Base-by-base conservation (phyloP, 2,797 vertebrate genomes). In the Sebastes melanostomus region DNA sequence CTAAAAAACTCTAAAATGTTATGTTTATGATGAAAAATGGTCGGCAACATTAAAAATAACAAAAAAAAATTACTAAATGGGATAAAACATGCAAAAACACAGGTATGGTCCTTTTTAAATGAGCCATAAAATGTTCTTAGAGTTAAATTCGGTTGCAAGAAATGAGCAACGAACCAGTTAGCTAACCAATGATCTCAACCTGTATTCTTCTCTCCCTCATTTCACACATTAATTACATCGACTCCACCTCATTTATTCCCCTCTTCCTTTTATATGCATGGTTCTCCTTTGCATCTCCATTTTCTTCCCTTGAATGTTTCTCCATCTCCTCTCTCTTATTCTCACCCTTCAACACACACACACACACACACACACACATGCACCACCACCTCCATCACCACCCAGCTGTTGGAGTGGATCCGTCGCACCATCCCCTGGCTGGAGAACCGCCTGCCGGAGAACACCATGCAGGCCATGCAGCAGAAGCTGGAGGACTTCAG, bases 391-490 rank as follows among this genome's bases (percentile, higher is more conserved):
- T 16, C 5, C 24, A 59, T 27, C 54, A 20, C 46, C 68, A 72
- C 60, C 13, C 84, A 99, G 98, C 94, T 99, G 89, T 78, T 99
- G 94, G 98, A 99, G 92, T 99, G 98, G 98, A 99, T 99, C 93
- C 97, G 97, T 4, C 96, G 97, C 79, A 99, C 98, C 84, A 97
- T 99, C 90, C 98, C 98, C 0, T 99, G 98, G 98, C 93, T 99
- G 94, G 98, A 99, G 94, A 98, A 99, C 94, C 96, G 97, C 0
- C 60, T 93, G 46, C 98, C 98, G 0, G 98, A 99, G 95, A 99
- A 98, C 95, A 99, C 98, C 93, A 99, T 99, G 98, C 96, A 97
- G 27, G 98, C 97, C 93, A 99, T 99, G 98, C 98, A 99, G 96
- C 98, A 98, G 95, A 99, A 99, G 86, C 96, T 99, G 91, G 98